Evolutionary conservation across 2,113 vertebrate species (phyloP).

Genomic region (Otolemur garnettii): DNA sequence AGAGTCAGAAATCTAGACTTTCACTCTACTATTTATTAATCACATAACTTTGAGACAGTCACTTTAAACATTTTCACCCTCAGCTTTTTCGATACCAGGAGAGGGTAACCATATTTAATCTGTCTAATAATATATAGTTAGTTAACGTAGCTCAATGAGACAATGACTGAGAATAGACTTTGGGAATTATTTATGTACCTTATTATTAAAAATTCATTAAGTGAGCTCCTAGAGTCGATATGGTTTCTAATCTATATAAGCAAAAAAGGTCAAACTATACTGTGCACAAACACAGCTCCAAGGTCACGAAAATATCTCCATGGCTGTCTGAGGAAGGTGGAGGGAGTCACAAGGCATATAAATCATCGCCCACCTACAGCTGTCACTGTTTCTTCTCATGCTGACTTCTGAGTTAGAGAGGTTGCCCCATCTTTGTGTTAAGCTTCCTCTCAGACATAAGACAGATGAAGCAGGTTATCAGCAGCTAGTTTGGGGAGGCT

Average conservation of each 20-base stretch:
- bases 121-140: background rate
- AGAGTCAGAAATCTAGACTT: slow-evolving; percentile 23
- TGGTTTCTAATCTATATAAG: background rate
- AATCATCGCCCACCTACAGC: slow-evolving; percentile 65
- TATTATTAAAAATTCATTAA: background rate
- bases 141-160: background rate
- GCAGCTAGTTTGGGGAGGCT: slow-evolving; percentile 63
- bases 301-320: slow-evolving; percentile 70
- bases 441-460: slow-evolving; percentile 80
- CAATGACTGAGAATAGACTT: background rate
- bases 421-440: slow-evolving; percentile 72
- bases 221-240: background rate
- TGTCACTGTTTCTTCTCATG: slow-evolving; percentile 86
- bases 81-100: slow-evolving; percentile 2
- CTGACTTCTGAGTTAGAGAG: slow-evolving; percentile 80
- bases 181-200: slow-evolving; percentile 48
- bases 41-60: background rate
- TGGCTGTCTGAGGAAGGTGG: slow-evolving; percentile 54
- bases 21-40: background rate
- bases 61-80: slow-evolving; percentile 13
- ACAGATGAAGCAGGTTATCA: slow-evolving; percentile 87
- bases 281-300: background rate
- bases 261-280: slow-evolving; percentile 15
- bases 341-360: slow-evolving; percentile 43
- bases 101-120: slow-evolving; percentile 13